phyloP scores from a whole-genome alignment of 2,797 vertebrate genomes.

The Hipposideros larvatus region DNA sequence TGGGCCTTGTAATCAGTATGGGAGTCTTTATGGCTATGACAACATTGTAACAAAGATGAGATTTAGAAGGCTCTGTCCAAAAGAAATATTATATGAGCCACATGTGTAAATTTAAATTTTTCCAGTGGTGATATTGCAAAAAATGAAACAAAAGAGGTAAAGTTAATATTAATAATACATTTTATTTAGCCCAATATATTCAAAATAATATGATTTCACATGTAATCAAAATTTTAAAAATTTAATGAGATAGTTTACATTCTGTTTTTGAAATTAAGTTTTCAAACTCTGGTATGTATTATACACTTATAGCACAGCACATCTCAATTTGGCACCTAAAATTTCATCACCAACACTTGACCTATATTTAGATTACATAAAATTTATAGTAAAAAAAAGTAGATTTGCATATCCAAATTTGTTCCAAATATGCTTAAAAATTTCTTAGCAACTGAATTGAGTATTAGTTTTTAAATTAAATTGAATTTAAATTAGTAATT shows the following conservation, averaged over 20 bases:
- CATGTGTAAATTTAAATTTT: background rate
- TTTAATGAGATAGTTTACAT: background rate
- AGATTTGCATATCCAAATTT: background rate
- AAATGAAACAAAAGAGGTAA: background rate
- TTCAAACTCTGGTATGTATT: background rate
- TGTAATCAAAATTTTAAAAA: background rate
- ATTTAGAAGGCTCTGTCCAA: background rate
- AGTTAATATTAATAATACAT: background rate
- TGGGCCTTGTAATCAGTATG: background rate
- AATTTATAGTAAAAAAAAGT: slow-evolving; percentile 10
- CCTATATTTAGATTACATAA: slow-evolving; percentile 9
- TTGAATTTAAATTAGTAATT: background rate
- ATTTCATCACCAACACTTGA: slow-evolving; percentile 2
- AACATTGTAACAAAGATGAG: background rate
- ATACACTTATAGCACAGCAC: background rate
- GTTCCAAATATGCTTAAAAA: background rate
- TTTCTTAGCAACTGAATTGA: background rate
- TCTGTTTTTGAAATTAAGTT: background rate
- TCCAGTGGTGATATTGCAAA: background rate
- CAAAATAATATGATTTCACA: background rate
- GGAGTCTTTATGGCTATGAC: background rate
- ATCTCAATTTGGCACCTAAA: background rate
- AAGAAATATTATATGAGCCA: background rate
- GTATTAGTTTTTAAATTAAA: background rate
- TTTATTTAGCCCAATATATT: background rate